Conservation (phyloP, 2,797 vertebrate genomes). For the Podarcis siculus region DNA sequence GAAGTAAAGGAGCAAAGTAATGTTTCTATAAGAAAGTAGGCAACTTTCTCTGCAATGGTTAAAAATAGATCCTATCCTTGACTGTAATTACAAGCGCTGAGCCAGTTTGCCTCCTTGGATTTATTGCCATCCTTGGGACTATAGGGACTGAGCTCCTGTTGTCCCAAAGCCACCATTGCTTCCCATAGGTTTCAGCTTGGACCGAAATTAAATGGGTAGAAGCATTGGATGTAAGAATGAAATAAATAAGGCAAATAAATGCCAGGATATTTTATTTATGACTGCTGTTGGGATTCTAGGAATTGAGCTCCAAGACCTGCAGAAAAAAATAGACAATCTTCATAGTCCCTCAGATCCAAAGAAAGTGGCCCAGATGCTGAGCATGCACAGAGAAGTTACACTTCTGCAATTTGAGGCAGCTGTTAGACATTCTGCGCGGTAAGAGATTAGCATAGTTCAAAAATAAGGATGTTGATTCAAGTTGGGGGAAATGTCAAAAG, state of each 20-base stretch:
- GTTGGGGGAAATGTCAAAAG: background rate
- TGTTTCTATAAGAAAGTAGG: background rate
- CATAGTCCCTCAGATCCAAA: slow-evolving; percentile 72
- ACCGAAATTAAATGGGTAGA: slow-evolving; percentile 10
- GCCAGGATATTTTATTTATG: slow-evolving; percentile 2
- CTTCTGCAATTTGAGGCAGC: slow-evolving; percentile 79
- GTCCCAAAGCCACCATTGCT: background rate
- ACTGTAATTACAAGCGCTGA: background rate
- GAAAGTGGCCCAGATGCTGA: slow-evolving; percentile 70
- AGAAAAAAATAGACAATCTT: slow-evolving; percentile 77
- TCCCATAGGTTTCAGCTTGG: background rate
- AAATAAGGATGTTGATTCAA: slow-evolving; percentile 32
- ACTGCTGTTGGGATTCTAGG: slow-evolving; percentile 58
- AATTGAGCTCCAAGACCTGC: slow-evolving; percentile 78
- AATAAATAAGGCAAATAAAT: background rate
- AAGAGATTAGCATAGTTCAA: slow-evolving; percentile 35
- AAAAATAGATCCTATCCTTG: background rate
- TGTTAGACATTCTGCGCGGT: slow-evolving; percentile 75
- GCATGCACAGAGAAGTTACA: slow-evolving; percentile 74
- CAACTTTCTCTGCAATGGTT: background rate
- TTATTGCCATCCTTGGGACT: background rate
- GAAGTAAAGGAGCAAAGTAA: too few species aligned
- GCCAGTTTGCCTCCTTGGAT: background rate
- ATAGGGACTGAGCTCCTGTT: background rate
- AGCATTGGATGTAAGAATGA: background rate